Evolutionary conservation across 2,797 vertebrate genomes (phyloP), one percentile per base, ranked within the genome.

Genomic region (Poeciliopsis presidionis): DNA sequence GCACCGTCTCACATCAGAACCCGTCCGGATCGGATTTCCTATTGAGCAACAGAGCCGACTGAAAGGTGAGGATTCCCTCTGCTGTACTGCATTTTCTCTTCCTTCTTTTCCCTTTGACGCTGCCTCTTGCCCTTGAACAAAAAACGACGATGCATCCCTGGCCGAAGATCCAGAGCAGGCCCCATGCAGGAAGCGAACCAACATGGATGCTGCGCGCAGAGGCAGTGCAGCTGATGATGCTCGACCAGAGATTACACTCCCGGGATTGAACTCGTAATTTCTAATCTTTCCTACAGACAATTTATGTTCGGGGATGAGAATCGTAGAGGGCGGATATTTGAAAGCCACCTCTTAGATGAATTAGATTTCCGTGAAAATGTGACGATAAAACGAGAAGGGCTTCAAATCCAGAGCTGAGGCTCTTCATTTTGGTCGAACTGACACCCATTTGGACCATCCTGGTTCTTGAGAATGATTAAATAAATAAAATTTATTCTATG

Each of bases 131-230:
- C 88, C 88, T 90, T 88, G 86, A 73, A 87, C 83, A 87, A 87
- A 61, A 61, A 30, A 59, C n/a, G 91, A 87, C 86, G 86, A 87
- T 79, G 80, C 86, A 87, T 90, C 84, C 83, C 76, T 84, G 81
- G 67, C 61, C 89, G 7, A 75, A 87, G 88, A 89, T 89, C 88
- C 81, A 75, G 89, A 89, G 18, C 84, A 94, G 94, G 94, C 93
- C 92, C 28, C 28, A 51, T 22, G 49, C 49, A 36, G 89, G 89
- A 87, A 89, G 87, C 92, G 78, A 93, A 91, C 89, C 94, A 96
- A 96, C 91, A 96, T 96, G 95, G 96, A 96, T 95, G 95, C 93
- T 95, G 92, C 80, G 93, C 91, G 87, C 89, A 90, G 90, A 84
- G 86, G 88, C 91, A 87, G 82, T 86, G 91, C 86, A 81, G 88